These are phyloP conservation scores for Myotis pilosus DNA, from an alignment of 2,797 vertebrate genomes.

Conservation along the genomic window DNA sequence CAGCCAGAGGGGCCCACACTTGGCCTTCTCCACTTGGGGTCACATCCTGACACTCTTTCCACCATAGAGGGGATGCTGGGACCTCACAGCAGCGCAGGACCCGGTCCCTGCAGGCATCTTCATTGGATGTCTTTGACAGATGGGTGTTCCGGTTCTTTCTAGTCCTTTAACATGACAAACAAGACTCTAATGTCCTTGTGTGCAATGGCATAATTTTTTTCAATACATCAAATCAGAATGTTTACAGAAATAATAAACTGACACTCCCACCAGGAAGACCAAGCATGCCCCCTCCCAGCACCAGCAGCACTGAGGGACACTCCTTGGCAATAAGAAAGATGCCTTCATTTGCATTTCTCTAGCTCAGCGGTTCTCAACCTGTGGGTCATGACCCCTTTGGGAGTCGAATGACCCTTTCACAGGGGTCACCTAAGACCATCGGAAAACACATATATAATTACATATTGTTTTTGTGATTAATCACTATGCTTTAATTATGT, in stretches of 20 bases:
- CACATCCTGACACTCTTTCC: neutral
- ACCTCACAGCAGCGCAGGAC: neutral
- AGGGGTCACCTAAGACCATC: too few relatives aligned
- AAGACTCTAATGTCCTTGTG: neutral
- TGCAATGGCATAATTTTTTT: neutral
- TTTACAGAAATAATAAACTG: neutral
- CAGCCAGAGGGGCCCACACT: too few relatives aligned
- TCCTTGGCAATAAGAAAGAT: neutral
- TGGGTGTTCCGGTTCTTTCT: neutral
- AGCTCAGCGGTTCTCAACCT: neutral
- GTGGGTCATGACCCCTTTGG: too few relatives aligned
- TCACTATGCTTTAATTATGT: too few relatives aligned
- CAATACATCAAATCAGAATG: neutral
- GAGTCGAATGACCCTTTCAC: too few relatives aligned
- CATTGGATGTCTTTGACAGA: neutral
- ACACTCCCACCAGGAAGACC: neutral
- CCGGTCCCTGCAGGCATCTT: accelerated
- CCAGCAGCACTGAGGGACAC: neutral
- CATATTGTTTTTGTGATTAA: too few relatives aligned
- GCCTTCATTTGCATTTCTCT: neutral
- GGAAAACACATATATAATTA: too few relatives aligned
- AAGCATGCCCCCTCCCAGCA: neutral
- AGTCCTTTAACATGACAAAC: neutral
- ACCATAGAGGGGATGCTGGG: too few relatives aligned
- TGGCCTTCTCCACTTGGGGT: neutral